Conservation (phyloP, 2,797 vertebrate species). For the Rhinophrynus dorsalis region DNA sequence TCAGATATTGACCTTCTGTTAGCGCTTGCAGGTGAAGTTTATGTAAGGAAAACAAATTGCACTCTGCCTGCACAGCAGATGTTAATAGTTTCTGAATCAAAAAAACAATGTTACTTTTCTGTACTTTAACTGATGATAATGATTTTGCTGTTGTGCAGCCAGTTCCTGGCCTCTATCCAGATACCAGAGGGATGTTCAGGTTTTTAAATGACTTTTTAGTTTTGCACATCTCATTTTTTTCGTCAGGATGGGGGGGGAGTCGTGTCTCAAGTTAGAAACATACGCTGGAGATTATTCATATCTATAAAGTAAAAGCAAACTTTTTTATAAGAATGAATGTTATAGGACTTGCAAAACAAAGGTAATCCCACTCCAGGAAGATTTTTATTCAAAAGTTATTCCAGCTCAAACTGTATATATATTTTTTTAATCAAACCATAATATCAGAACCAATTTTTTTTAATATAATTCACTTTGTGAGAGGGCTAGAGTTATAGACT, state of each 20-base stretch:
- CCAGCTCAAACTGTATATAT: too few species aligned
- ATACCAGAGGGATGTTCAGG: background rate
- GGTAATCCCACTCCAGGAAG: too few species aligned
- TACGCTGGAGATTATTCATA: background rate
- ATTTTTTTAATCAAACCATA: too few species aligned
- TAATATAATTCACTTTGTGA: too few species aligned
- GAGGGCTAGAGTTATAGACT: too few species aligned
- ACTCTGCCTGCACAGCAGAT: slow-evolving; percentile 4
- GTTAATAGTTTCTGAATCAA: slow-evolving; percentile 20
- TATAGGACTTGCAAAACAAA: too few species aligned
- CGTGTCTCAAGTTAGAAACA: background rate
- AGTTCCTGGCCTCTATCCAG: background rate
- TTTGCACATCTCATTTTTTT: background rate
- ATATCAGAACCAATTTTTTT: too few species aligned
- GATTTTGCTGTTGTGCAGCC: background rate
- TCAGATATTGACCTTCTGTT: slow-evolving; percentile 29
- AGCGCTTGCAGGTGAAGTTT: slow-evolving; percentile 13
- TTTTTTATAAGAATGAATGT: too few species aligned
- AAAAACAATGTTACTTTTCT: background rate
- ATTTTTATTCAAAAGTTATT: too few species aligned
- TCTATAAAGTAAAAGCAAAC: too few species aligned
- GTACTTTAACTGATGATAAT: slow-evolving; percentile 1
- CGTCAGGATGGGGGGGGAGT: background rate
- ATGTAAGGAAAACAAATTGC: slow-evolving; percentile 9
- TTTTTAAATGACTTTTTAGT: too few species aligned